Evolutionary conservation across 2,797 vertebrate genomes (phyloP).

Genomic region (Scolopax rusticola): DNA sequence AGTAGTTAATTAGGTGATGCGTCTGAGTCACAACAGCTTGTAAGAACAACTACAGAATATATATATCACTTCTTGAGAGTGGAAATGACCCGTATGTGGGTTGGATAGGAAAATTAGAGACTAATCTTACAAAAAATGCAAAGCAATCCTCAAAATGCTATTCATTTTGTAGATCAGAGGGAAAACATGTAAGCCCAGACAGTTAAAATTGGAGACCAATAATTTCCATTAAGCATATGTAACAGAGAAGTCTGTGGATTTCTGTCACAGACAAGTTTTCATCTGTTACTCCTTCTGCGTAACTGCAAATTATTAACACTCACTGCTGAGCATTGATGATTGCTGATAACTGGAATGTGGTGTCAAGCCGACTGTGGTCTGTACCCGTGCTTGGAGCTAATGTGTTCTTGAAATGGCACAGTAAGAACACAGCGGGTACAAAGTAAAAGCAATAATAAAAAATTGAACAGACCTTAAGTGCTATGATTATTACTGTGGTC

Average conservation of each 20-base stretch:
- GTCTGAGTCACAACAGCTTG: neutral
- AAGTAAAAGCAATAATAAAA: conserved; percentile 82
- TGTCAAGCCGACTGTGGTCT: conserved; percentile 71
- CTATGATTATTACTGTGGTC: conserved; percentile 74
- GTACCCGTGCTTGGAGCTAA: conserved; percentile 63
- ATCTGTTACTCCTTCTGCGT: conserved; percentile 5
- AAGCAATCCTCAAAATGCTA: neutral
- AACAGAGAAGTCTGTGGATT: neutral
- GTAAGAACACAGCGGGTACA: conserved; percentile 69
- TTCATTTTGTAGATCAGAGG: neutral
- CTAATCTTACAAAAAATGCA: neutral
- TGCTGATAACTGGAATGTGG: conserved; percentile 56
- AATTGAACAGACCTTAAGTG: conserved; percentile 75
- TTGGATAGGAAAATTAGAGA: neutral
- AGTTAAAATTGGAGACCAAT: neutral
- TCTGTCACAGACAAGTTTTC: conserved; percentile 10
- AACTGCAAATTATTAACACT: conserved; percentile 66
- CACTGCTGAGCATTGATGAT: conserved; percentile 36
- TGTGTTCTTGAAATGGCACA: conserved; percentile 67
- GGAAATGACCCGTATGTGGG: neutral
- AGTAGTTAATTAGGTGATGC: neutral
- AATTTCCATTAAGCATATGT: neutral
- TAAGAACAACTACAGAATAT: neutral
- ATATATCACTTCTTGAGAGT: neutral
- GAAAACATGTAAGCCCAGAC: neutral